These are phyloP conservation scores for Drosophila oshimai DNA, from an alignment of 1,140 invertebrate genomes.

Conservation along the genomic window DNA sequence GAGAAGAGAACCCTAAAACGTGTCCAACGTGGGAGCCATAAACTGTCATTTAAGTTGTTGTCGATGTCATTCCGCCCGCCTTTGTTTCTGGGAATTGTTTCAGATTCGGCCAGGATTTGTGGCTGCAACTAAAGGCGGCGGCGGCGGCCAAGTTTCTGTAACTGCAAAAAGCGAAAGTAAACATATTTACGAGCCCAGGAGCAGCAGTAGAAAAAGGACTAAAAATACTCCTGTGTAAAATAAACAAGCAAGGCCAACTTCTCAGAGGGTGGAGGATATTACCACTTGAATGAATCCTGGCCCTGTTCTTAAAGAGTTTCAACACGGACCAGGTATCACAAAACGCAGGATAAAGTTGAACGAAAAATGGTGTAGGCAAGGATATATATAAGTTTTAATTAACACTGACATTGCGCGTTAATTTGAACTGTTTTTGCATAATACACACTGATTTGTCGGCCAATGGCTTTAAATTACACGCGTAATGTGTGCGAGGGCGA, in stretches of 20 bases:
- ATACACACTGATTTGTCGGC: slow-evolving; percentile 32
- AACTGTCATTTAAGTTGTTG: slow-evolving; percentile 80
- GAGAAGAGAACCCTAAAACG: slow-evolving; percentile 31
- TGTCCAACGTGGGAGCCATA: slow-evolving; percentile 76
- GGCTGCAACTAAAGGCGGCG: slow-evolving; percentile 44
- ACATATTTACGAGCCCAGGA: slow-evolving; percentile 69
- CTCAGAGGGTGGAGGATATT: slow-evolving; percentile 22
- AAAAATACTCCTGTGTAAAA: slow-evolving; percentile 74
- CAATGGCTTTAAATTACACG: slow-evolving; percentile 31
- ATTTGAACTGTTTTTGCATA: slow-evolving; percentile 19
- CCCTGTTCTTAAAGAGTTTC: slow-evolving; percentile 29
- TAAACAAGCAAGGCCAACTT: slow-evolving; percentile 58
- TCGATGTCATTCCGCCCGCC: slow-evolving; percentile 68
- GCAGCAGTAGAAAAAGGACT: slow-evolving; percentile 21
- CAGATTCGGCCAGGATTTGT: slow-evolving; percentile 71
- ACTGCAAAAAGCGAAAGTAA: slow-evolving; percentile 71
- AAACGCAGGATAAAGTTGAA: neutral
- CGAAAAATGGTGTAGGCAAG: no score
- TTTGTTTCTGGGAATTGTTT: slow-evolving; percentile 32
- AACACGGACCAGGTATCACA: neutral
- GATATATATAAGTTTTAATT: slow-evolving; percentile 10
- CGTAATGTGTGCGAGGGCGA: slow-evolving; percentile 3
- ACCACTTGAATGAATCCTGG: slow-evolving; percentile 1
- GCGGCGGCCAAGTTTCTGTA: slow-evolving; percentile 47
- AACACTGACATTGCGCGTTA: neutral